A percentile compares a stretch with the other conserved stretches of the same genome.
Evolutionary conservation across 2,113 vertebrate genomes (phyloP).

Genomic region (Dissostichus mawsoni): DNA sequence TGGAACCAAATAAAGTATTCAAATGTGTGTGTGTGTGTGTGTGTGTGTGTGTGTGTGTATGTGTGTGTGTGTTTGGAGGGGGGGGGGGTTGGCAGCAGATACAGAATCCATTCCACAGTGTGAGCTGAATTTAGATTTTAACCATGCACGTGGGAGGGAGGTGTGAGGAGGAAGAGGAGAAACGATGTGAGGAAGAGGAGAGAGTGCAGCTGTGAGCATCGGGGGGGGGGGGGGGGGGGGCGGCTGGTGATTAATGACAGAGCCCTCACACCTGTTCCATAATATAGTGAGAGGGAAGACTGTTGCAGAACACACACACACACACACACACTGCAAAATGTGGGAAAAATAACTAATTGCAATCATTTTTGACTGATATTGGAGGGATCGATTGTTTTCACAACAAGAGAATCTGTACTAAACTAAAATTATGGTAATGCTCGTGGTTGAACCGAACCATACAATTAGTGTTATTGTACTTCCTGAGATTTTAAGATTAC

Average conservation of each 20-base stretch:
- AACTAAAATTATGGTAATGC: no score
- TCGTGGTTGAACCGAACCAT: no score
- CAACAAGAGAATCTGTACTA: no score
- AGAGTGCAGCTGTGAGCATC: constrained; percentile 47
- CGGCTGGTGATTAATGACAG: constrained; percentile 43
- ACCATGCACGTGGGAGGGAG: constrained; percentile 15
- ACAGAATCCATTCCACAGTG: constrained; percentile 53
- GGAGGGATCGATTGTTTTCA: no score
- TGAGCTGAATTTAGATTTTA: constrained; percentile 74
- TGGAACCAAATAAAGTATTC: no score
- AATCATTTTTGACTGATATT: no score
- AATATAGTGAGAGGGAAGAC: not conserved
- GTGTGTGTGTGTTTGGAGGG: not conserved
- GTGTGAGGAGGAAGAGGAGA: no score
- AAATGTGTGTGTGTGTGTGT: not conserved
- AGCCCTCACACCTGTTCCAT: constrained; percentile 50
- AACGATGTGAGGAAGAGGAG: not conserved
- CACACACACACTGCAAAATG: not conserved
- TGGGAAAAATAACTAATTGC: no score
- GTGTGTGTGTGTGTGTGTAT: not conserved
- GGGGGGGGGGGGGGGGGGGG: constrained; percentile 32
- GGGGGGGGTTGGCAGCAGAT: constrained; percentile 41
- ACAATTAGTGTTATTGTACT: no score
- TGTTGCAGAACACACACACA: constrained; percentile 2
- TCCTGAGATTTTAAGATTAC: no score